phyloP scores from a whole-genome alignment of 53 echinoderm and acorn worm genomes.

The Antedon mediterranea region DNA sequence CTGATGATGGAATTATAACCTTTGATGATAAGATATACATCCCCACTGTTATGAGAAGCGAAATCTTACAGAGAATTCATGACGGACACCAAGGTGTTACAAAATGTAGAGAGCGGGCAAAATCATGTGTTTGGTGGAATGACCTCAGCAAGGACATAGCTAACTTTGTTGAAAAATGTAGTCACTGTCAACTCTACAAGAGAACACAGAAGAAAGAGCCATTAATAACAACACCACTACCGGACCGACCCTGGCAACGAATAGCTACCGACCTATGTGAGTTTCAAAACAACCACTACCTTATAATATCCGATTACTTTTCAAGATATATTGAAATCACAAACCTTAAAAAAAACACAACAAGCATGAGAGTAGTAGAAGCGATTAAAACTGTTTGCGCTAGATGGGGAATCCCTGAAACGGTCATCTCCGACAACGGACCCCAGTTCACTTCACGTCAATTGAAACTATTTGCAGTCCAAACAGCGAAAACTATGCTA shows the following conservation, averaged over 20 bases:
- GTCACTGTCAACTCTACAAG: conserved; percentile 1
- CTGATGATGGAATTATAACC: no score
- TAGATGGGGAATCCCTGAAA: no score
- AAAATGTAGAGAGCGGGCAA: conserved; percentile 7
- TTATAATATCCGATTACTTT: conserved; percentile 9
- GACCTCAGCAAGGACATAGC: conserved; percentile 8
- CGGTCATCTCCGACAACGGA: no score
- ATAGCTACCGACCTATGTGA: conserved; percentile 2
- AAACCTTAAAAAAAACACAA: no score
- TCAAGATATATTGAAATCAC: conserved; percentile 6
- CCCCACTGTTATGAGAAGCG: no score
- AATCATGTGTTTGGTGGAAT: conserved; percentile 14
- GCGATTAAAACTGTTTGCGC: no score
- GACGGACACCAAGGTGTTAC: conserved; percentile 15
- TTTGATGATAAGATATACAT: no score
- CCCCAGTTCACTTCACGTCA: no score
- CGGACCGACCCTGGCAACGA: conserved; percentile 12
- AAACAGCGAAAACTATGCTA: conserved; percentile 9
- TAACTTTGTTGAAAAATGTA: conserved; percentile 3
- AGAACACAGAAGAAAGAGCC: conserved; percentile 16
- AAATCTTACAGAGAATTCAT: conserved; percentile 4
- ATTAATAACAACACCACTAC: conserved; percentile 7
- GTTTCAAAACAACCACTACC: conserved; percentile 6
- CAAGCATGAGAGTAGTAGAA: no score
- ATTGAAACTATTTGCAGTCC: neutral